phyloP scores from a whole-genome alignment of 1,140 invertebrate species.

The Procambarus clarkii region DNA sequence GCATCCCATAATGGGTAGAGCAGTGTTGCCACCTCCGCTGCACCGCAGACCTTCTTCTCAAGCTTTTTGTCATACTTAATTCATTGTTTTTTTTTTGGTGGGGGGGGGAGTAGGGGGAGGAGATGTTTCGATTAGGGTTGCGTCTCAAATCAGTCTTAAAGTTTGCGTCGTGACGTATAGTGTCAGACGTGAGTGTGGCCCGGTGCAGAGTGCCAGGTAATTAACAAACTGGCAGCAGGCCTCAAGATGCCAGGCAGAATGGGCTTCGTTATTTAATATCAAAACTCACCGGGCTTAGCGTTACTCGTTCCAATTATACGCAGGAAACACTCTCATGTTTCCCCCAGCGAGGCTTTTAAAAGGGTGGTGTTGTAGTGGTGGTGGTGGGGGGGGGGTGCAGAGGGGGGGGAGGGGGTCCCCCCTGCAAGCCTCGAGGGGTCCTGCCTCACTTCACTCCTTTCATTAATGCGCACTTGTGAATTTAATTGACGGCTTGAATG shows the following conservation, averaged over 20 bases:
- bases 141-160: background rate
- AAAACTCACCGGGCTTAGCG: background rate
- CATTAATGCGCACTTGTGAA: conserved; percentile 31
- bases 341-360: background rate
- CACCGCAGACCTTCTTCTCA: background rate
- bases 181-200: background rate
- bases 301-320: background rate
- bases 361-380: background rate
- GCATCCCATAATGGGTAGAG: conserved; percentile 52
- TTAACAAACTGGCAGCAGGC: background rate
- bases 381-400: background rate
- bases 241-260: conserved; percentile 21
- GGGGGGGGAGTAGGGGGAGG: no score
- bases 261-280: conserved; percentile 24
- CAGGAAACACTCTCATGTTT: background rate
- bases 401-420: background rate
- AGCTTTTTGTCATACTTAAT: background rate
- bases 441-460: conserved; percentile 21
- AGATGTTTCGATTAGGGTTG: background rate
- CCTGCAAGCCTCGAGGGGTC: background rate
- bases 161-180: background rate
- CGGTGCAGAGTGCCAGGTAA: background rate
- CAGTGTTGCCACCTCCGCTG: conserved; percentile 31
- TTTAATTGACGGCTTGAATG: conserved; percentile 29
- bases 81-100: background rate